Conservation (phyloP, 2,797 vertebrate genomes). For the Lerista edwardsae region DNA sequence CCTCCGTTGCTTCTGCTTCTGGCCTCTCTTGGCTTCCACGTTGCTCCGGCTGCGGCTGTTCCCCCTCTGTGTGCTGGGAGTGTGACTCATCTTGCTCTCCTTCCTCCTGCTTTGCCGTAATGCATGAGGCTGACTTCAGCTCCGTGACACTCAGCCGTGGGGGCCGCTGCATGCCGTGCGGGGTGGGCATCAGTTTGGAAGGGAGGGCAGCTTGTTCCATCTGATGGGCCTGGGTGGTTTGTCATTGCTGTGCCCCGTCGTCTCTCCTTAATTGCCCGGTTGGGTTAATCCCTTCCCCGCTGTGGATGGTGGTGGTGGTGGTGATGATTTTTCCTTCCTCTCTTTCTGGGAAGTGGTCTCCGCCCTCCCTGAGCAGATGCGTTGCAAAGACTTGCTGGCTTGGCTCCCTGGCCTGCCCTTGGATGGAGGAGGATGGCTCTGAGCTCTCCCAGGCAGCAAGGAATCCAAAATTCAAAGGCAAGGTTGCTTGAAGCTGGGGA, state of each 20-base stretch:
- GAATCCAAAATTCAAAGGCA: not conserved
- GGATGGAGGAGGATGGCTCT: not conserved
- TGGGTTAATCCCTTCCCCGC: constrained; percentile 15
- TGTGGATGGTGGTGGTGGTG: not conserved
- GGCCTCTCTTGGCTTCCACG: not conserved
- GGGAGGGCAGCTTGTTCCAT: not conserved
- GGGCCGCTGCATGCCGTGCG: not conserved
- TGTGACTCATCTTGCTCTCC: not conserved
- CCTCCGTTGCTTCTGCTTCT: not conserved
- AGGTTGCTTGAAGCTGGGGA: not conserved
- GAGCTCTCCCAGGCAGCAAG: not conserved
- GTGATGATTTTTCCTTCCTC: no score
- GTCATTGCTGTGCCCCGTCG: not conserved
- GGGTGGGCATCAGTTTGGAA: not conserved
- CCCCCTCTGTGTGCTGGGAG: not conserved
- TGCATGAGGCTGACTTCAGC: not conserved
- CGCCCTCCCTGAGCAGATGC: not conserved
- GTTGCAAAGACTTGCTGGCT: not conserved
- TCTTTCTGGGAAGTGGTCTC: not conserved
- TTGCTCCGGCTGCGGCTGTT: not conserved
- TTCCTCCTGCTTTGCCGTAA: not conserved
- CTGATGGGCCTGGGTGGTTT: not conserved
- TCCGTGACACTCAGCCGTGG: not conserved
- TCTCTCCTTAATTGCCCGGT: not conserved
- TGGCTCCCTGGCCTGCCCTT: not conserved